These are phyloP conservation scores for Pedicia rivosa DNA, from an alignment of 2,888 invertebrate species.

Conservation along the genomic window DNA sequence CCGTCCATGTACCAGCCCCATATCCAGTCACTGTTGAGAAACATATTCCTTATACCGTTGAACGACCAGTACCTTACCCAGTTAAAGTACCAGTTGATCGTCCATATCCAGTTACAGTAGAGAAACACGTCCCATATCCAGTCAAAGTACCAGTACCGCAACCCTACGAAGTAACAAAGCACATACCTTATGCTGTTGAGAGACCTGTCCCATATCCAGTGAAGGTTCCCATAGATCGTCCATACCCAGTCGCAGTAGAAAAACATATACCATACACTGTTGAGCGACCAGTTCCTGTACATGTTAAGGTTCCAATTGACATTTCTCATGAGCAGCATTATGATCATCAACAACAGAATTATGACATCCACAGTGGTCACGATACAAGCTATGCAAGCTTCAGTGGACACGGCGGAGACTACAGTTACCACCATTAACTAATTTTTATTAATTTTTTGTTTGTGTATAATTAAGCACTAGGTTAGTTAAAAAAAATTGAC, in stretches of 20 bases:
- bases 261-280: constrained; percentile 38
- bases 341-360: constrained; percentile 1
- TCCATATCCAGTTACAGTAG: constrained; percentile 56
- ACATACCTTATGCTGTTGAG: constrained; percentile 45
- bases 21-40: constrained; percentile 52
- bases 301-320: constrained; percentile 41
- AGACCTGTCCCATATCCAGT: constrained; percentile 53
- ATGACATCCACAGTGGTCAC: constrained; percentile 14
- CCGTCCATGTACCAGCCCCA: constrained; percentile 42
- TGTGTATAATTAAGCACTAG: too few species aligned
- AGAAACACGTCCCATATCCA: constrained; percentile 48
- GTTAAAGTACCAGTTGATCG: constrained; percentile 46
- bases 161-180: constrained; percentile 40
- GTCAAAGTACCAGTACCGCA: constrained; percentile 38
- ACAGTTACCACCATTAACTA: constrained; percentile 17
- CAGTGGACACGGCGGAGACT: constrained; percentile 29
- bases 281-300: constrained; percentile 44
- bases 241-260: constrained; percentile 42
- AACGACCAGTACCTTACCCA: constrained; percentile 40
- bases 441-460: constrained; percentile 4
- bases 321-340: constrained; percentile 27
- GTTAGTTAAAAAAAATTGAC: too few species aligned
- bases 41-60: constrained; percentile 50
- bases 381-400: constrained; percentile 30
- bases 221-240: constrained; percentile 44